Conservation (phyloP, 2,888 invertebrate genomes). For the Bombyx huttoni region DNA sequence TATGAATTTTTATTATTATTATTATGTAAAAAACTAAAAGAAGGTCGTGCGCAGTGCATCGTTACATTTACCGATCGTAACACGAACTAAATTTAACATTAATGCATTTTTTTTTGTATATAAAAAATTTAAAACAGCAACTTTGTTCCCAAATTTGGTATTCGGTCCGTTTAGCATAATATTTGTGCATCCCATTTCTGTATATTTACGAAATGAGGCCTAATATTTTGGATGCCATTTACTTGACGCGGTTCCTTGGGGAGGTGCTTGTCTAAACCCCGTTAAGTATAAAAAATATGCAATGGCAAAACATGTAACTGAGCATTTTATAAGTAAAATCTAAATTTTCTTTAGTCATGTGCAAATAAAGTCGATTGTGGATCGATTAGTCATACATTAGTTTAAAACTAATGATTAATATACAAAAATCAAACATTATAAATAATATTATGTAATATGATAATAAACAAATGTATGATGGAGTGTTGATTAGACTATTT, state of each 20-base stretch:
- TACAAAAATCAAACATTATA: background rate
- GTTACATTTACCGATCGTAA: background rate
- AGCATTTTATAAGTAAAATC: background rate
- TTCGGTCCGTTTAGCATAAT: background rate
- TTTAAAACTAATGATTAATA: conserved; percentile 42
- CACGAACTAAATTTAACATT: background rate
- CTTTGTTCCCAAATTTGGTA: background rate
- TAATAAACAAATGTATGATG: conserved; percentile 36
- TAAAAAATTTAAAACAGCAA: background rate
- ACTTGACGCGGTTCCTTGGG: background rate
- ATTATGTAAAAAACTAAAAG: background rate
- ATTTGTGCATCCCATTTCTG: background rate
- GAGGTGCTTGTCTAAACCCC: background rate
- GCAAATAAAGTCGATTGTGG: conserved; percentile 23
- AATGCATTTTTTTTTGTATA: background rate
- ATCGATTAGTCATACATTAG: conserved; percentile 41
- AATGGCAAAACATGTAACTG: background rate
- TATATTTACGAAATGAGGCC: background rate
- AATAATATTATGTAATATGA: conserved; percentile 1
- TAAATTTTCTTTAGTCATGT: conserved; percentile 1
- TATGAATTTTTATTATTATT: background rate
- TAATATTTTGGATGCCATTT: background rate
- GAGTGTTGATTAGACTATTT: conserved; percentile 47
- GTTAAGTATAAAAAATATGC: background rate
- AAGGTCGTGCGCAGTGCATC: background rate